Percentiles rank a stretch among this genome's conserved stretches.
Evolutionary conservation across 2,113 vertebrate genomes (phyloP).

Genomic region (Vombatus ursinus): DNA sequence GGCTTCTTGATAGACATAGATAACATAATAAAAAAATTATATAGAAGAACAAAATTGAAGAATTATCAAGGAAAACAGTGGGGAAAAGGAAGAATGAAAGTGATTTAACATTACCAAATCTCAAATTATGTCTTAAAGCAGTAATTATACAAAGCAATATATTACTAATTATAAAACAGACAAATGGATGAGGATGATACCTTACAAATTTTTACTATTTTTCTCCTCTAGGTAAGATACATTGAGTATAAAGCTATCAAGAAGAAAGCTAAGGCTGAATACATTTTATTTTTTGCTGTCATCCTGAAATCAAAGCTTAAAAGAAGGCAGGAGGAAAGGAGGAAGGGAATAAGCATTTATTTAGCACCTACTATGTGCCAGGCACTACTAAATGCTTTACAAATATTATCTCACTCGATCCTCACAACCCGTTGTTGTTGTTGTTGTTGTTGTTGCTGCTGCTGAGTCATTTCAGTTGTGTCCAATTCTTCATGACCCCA

Average conservation of each 20-base stretch:
- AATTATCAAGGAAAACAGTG: background rate
- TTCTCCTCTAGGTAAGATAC: background rate
- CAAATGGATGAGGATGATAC: background rate
- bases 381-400: slow-evolving; percentile 22
- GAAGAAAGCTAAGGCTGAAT: background rate
- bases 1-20: background rate
- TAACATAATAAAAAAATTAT: background rate
- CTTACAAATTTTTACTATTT: background rate
- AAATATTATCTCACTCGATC: slow-evolving; percentile 10
- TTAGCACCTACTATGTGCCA: background rate
- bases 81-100: background rate
- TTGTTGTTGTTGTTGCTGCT: too few relatives aligned
- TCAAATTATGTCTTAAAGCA: background rate
- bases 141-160: background rate
- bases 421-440: background rate
- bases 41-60: background rate
- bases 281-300: too few relatives aligned
- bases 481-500: too few relatives aligned
- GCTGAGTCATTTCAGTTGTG: too few relatives aligned
- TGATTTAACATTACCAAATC: background rate
- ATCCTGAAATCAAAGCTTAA: too few relatives aligned
- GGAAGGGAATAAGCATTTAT: slow-evolving; percentile 14
- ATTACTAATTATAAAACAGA: background rate
- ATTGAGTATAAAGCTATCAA: background rate
- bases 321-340: too few relatives aligned